Conservation (phyloP, 2,888 invertebrate genomes). For the Syrista parreyssii region DNA sequence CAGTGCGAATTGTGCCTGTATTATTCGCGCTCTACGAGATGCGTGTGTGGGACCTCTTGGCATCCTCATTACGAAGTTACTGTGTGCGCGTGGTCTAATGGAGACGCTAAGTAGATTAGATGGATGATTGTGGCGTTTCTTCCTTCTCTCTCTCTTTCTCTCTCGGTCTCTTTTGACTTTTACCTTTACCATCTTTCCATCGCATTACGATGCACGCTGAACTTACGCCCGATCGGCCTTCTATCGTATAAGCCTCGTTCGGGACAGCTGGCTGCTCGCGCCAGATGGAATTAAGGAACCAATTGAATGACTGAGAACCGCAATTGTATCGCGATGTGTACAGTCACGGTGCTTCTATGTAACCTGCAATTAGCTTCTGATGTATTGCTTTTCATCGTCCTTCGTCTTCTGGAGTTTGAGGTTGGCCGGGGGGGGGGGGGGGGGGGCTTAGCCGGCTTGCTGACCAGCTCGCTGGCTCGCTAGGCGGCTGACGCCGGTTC, state of each 20-base stretch:
- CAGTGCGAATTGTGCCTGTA: slow-evolving; percentile 30
- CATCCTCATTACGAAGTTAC: slow-evolving; percentile 31
- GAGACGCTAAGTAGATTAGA: slow-evolving; percentile 49
- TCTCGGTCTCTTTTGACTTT: neutral
- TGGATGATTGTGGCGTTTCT: slow-evolving; percentile 17
- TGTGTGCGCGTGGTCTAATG: slow-evolving; percentile 39
- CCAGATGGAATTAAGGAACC: neutral
- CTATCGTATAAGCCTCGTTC: neutral
- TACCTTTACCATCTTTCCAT: neutral
- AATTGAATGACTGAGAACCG: neutral
- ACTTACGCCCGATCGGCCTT: neutral
- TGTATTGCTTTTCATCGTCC: neutral
- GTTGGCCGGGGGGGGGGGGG: neutral
- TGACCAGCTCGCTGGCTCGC: too few relatives aligned
- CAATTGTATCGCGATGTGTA: neutral
- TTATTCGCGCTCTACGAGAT: slow-evolving; percentile 26
- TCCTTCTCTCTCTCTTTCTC: neutral
- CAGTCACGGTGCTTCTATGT: neutral
- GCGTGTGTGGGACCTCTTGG: slow-evolving; percentile 5
- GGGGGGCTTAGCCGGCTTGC: too few relatives aligned
- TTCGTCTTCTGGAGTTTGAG: neutral
- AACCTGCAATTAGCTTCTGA: neutral
- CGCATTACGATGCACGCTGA: neutral
- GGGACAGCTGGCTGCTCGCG: neutral
- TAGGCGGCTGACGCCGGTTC: neutral